These are phyloP conservation scores for Pachliopta kotzebuea DNA, from an alignment of 2,888 invertebrate genomes.

Conservation along the genomic window DNA sequence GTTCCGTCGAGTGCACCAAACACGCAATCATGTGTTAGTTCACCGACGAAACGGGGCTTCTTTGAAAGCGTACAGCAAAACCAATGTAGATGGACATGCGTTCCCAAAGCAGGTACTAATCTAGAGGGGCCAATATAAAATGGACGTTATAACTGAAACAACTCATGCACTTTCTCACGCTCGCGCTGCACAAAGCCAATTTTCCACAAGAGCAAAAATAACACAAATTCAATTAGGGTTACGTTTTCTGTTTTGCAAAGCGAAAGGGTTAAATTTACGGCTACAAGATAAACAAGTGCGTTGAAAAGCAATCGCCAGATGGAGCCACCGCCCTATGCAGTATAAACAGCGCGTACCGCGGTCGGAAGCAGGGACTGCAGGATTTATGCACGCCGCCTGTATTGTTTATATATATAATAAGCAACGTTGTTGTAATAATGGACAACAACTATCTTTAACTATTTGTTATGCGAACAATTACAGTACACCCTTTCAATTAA, in stretches of 20 bases:
- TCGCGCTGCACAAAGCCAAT: constrained; percentile 68
- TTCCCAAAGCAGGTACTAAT: constrained; percentile 49
- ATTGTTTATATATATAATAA: constrained; percentile 28
- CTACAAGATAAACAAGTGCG: constrained; percentile 56
- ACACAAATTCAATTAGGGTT: constrained; percentile 76
- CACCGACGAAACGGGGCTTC: constrained; percentile 32
- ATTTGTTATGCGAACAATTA: constrained; percentile 14
- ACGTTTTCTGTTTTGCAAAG: constrained; percentile 59
- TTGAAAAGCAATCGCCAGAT: constrained; percentile 61
- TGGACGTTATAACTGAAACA: constrained; percentile 48
- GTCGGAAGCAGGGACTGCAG: constrained; percentile 30
- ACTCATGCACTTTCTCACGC: constrained; percentile 69
- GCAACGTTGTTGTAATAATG: constrained; percentile 17
- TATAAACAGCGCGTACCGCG: constrained; percentile 40
- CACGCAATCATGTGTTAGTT: constrained; percentile 37
- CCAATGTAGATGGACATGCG: constrained; percentile 46
- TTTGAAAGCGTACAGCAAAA: constrained; percentile 35
- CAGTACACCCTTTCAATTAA: constrained; percentile 1
- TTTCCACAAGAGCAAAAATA: constrained; percentile 70
- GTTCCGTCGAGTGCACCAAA: constrained; percentile 31
- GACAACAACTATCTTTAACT: constrained; percentile 12
- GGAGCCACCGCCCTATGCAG: constrained; percentile 39
- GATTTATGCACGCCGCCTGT: constrained; percentile 29
- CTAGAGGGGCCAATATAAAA: constrained; percentile 45
- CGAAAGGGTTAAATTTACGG: constrained; percentile 62